phyloP scores from a whole-genome alignment of 2,888 invertebrate genomes.

The Spicauda simplicius region DNA sequence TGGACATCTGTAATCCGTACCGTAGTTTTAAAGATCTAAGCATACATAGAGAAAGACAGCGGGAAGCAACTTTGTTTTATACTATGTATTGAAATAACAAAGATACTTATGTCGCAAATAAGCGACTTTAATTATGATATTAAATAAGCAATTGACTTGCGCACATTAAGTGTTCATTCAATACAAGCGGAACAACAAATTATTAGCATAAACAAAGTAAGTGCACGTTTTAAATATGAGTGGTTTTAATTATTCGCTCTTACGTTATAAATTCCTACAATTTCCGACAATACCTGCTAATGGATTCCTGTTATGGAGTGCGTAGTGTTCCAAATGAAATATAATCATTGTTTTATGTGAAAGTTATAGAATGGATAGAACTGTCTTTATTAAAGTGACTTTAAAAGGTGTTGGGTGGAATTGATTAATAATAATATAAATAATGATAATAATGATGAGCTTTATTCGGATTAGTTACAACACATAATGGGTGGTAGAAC shows the following conservation, averaged over 20 bases:
- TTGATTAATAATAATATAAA: too few species aligned
- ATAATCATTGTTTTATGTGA: conserved; percentile 54
- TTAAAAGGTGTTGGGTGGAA: background rate
- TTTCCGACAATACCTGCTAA: conserved; percentile 23
- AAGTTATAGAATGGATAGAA: background rate
- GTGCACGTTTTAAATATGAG: conserved; percentile 5
- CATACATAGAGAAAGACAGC: too few species aligned
- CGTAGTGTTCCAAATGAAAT: conserved; percentile 48
- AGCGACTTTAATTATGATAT: too few species aligned
- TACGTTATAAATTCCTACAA: conserved; percentile 14
- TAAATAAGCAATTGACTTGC: background rate
- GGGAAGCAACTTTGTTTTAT: too few species aligned
- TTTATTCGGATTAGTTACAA: too few species aligned
- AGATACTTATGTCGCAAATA: too few species aligned
- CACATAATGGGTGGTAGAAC: too few species aligned
- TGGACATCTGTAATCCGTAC: too few species aligned
- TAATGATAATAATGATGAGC: too few species aligned
- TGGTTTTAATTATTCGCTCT: conserved; percentile 11
- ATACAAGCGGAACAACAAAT: background rate
- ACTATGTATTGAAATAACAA: too few species aligned
- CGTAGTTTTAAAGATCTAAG: too few species aligned
- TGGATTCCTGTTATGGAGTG: conserved; percentile 24
- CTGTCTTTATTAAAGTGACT: background rate
- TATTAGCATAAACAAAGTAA: background rate
- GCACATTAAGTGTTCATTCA: background rate